These are phyloP conservation scores for Ia io DNA, from an alignment of 2,113 vertebrate species.

Conservation along the genomic window DNA sequence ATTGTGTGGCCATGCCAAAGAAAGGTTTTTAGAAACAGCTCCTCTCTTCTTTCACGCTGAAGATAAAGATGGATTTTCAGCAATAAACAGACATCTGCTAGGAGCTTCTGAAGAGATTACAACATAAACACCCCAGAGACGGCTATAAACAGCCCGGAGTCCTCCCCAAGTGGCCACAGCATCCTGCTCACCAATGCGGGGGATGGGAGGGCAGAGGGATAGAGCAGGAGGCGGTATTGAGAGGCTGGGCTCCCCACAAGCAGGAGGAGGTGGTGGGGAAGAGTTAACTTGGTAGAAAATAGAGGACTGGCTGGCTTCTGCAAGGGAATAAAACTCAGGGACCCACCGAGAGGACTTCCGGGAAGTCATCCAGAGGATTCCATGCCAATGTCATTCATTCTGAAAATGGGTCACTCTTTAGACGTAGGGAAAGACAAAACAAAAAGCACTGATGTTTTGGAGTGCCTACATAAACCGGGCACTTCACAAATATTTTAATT, in stretches of 20 bases:
- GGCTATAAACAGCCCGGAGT: background rate
- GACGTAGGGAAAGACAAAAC: background rate
- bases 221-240: background rate
- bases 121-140: constrained; percentile 44
- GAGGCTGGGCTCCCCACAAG: background rate
- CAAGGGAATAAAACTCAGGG: background rate
- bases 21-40: constrained; percentile 55
- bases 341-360: background rate
- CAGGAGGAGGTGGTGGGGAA: background rate
- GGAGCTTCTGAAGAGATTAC: constrained; percentile 46
- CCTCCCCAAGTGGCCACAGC: background rate
- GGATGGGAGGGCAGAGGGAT: background rate
- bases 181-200: background rate
- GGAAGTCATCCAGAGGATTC: background rate
- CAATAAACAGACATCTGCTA: constrained; percentile 66
- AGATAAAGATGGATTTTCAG: constrained; percentile 59
- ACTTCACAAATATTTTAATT: constrained; percentile 11
- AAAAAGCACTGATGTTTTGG: background rate
- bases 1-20: constrained; percentile 1
- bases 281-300: background rate
- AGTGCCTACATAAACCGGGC: background rate
- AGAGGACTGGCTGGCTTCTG: background rate
- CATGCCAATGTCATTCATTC: background rate
- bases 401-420: constrained; percentile 26
- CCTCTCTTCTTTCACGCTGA: constrained; percentile 42